Evolutionary conservation across 2,888 invertebrate species (phyloP), one percentile per base, ranked within the genome.

Genomic region (Ormyrus nitidulus): DNA sequence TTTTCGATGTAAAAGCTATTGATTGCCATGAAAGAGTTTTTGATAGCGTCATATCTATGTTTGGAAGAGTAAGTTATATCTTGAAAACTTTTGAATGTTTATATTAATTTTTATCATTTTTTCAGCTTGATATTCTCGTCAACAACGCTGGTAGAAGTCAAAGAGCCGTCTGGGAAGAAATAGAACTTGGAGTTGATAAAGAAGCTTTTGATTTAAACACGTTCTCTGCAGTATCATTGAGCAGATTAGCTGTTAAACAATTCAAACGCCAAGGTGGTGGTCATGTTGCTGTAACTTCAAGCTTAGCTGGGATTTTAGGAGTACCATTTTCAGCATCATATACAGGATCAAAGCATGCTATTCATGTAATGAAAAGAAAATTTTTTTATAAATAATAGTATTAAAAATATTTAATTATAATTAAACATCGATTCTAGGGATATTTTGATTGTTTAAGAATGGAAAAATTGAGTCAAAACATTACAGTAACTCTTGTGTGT

Each of bases 61-160:
- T 95, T 88, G 95, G 94, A 64, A 90, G 89, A 85, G 92, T 92
- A 88, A 84, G 82, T 51, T 4, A 49, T 49, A 34, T 34, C 34
- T 34, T 34, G 34, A 34, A 48, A 19, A 54, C 5, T 59, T 71
- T n/a, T 66, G 62, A 54, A 44, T 59, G 51, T 62, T 61, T 34
- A n/a, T 9, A 49, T 46, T 19, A 70, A 65, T 56, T 76, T 77
- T 59, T 62, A 6, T 19, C 61, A 80, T 80, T 80, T 83, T 83
- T 87, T 69, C 89, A 93, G 91, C 90, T 97, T 61, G 95, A 97
- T 87, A 93, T 96, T 77, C 91, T 97, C 56, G 93, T 97, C 0
- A 96, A 95, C 87, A 97, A 97, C 91, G 96, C 96, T 1, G 96
- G 96, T 0, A 91, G 96, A 75, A 95, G 95, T 7, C 96, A 97